phyloP scores from a whole-genome alignment of 2,797 vertebrate species.

The Paguma larvata region DNA sequence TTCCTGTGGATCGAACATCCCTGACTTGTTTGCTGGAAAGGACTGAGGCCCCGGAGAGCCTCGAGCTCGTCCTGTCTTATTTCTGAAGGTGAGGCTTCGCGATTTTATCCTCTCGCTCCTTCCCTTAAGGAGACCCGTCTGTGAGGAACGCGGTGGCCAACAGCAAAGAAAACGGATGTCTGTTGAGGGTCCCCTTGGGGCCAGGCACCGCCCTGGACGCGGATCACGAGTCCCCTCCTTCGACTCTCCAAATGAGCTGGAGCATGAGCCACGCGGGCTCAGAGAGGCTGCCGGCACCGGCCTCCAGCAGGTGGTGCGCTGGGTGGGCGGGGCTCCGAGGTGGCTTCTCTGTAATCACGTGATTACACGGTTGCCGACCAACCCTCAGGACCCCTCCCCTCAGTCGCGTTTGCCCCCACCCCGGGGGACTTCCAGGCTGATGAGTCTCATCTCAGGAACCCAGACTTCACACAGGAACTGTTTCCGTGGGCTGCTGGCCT shows the following conservation, averaged over 20 bases:
- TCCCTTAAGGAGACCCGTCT: no score
- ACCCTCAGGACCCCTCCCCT: fast-evolving
- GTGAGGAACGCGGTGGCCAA: background rate
- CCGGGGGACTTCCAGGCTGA: background rate
- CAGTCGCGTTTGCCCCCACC: background rate
- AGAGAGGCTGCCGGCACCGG: fast-evolving
- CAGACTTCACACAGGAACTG: background rate
- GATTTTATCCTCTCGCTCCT: background rate
- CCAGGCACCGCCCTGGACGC: background rate
- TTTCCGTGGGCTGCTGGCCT: background rate
- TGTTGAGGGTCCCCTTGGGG: background rate
- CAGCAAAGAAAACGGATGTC: background rate
- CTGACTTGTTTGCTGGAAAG: background rate
- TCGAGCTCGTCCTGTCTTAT: background rate
- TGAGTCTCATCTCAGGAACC: background rate
- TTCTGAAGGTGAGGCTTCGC: background rate
- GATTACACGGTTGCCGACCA: background rate
- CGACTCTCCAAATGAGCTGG: background rate
- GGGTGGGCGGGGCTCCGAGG: background rate
- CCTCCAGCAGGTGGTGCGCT: fast-evolving
- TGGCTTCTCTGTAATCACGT: background rate
- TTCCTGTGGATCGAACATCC: background rate
- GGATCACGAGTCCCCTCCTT: background rate
- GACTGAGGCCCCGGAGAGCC: background rate
- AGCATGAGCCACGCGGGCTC: background rate